Evolutionary conservation across 2,888 invertebrate genomes (phyloP).

Genomic region (Deilephila porcellus): DNA sequence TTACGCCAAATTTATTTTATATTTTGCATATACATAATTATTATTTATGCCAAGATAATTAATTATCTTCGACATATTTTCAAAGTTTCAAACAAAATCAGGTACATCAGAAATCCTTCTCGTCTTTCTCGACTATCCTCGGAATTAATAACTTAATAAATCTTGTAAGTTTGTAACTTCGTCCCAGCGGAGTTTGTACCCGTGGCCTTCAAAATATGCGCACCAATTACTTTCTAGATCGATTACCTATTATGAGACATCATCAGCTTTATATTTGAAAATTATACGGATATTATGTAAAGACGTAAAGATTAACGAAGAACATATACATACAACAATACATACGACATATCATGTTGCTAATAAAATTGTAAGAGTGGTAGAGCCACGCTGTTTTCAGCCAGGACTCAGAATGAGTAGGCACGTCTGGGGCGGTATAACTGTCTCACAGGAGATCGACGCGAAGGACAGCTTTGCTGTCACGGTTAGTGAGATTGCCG

Average conservation of each 20-base stretch:
- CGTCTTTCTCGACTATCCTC: not conserved
- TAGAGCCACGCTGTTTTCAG: too few relatives aligned
- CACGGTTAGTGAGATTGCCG: too few relatives aligned
- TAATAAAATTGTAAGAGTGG: too few relatives aligned
- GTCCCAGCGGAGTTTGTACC: not conserved
- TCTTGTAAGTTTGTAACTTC: not conserved
- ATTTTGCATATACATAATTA: not conserved
- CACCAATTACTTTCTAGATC: not conserved
- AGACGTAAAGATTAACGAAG: too few relatives aligned
- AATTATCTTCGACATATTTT: not conserved
- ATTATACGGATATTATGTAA: too few relatives aligned
- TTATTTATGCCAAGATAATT: not conserved
- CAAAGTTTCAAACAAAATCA: not conserved
- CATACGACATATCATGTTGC: too few relatives aligned
- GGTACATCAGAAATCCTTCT: not conserved
- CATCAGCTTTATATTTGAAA: not conserved
- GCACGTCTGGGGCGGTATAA: too few relatives aligned
- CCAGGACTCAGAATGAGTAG: too few relatives aligned
- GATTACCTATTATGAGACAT: not conserved
- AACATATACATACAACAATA: too few relatives aligned
- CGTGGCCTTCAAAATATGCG: not conserved
- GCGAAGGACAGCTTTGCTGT: too few relatives aligned
- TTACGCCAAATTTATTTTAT: too few relatives aligned
- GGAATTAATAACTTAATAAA: slow-evolving; percentile 8
- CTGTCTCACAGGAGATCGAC: too few relatives aligned